A percentile compares a stretch with the other conserved stretches of the same genome.
These are phyloP conservation scores for Cebidichthys violaceus DNA, from an alignment of 2,113 vertebrate genomes.

Conservation along the genomic window DNA sequence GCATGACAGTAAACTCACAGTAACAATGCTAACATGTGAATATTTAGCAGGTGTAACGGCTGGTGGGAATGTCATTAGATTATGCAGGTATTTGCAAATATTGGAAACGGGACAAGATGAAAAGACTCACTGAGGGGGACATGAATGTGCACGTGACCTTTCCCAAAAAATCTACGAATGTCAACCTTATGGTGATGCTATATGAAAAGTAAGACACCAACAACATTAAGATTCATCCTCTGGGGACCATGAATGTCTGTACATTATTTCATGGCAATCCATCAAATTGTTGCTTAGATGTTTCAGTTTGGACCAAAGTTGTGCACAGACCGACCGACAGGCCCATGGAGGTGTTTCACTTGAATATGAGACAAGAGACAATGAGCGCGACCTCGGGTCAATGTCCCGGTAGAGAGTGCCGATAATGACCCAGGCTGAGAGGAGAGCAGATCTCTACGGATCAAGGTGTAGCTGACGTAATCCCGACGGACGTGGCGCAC, in stretches of 20 bases:
- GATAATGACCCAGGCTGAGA: constrained; percentile 58
- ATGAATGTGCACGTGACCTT: background rate
- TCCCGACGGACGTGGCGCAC: constrained; percentile 65
- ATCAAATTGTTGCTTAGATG: background rate
- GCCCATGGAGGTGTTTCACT: constrained; percentile 18
- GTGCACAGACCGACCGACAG: background rate
- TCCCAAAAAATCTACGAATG: background rate
- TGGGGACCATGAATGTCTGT: background rate
- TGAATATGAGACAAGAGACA: constrained; percentile 24
- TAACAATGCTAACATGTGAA: background rate
- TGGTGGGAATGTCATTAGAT: background rate
- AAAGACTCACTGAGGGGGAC: background rate
- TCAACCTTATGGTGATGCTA: background rate
- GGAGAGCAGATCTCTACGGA: constrained; percentile 64
- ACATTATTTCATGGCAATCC: background rate
- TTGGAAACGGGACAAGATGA: background rate
- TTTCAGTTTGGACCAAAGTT: background rate
- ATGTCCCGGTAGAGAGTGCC: constrained; percentile 18
- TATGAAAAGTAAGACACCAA: background rate
- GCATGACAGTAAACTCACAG: background rate
- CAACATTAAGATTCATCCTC: background rate
- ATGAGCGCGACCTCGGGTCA: constrained; percentile 43
- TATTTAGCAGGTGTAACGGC: background rate
- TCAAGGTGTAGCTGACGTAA: constrained; percentile 73
- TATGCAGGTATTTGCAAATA: background rate